These are phyloP conservation scores for Teleopsis dalmanni DNA, from an alignment of 1,140 invertebrate genomes.

Conservation along the genomic window DNA sequence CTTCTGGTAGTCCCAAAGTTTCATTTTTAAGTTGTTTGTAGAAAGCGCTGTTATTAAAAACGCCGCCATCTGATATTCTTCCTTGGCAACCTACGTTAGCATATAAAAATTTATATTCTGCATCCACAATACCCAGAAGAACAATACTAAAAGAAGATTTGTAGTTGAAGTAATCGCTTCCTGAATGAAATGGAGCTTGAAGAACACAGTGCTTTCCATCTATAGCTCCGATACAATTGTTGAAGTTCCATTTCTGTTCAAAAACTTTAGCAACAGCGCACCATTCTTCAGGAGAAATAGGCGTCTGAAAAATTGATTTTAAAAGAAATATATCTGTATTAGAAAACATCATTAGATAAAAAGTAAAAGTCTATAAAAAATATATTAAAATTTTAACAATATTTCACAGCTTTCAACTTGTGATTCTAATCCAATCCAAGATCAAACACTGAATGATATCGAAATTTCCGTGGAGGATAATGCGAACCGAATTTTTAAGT, in stretches of 20 bases:
- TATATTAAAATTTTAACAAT: too few species aligned
- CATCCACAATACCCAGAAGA: conserved; percentile 10
- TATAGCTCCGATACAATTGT: conserved; percentile 15
- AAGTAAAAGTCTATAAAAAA: too few species aligned
- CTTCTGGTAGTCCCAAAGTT: conserved; percentile 19
- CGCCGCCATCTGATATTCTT: conserved; percentile 31
- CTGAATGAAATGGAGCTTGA: conserved; percentile 10
- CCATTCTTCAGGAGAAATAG: too few species aligned
- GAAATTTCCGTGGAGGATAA: too few species aligned
- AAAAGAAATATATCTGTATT: too few species aligned
- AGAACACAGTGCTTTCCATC: conserved; percentile 16
- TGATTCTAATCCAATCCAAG: too few species aligned
- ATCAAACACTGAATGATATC: too few species aligned
- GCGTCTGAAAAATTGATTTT: too few species aligned
- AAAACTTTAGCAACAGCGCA: conserved; percentile 13
- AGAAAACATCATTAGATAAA: too few species aligned
- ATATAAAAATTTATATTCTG: conserved; percentile 22
- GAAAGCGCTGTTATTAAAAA: conserved; percentile 27
- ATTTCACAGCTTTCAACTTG: too few species aligned
- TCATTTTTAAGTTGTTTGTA: conserved; percentile 8
- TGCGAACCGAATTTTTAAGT: too few species aligned
- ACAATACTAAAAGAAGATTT: conserved; percentile 9
- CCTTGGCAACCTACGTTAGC: conserved; percentile 33
- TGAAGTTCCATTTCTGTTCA: conserved; percentile 16
- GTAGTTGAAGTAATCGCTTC: conserved; percentile 17